These are phyloP conservation scores for Ammodytes dubius DNA, from an alignment of 2,113 vertebrate genomes.

Conservation along the genomic window DNA sequence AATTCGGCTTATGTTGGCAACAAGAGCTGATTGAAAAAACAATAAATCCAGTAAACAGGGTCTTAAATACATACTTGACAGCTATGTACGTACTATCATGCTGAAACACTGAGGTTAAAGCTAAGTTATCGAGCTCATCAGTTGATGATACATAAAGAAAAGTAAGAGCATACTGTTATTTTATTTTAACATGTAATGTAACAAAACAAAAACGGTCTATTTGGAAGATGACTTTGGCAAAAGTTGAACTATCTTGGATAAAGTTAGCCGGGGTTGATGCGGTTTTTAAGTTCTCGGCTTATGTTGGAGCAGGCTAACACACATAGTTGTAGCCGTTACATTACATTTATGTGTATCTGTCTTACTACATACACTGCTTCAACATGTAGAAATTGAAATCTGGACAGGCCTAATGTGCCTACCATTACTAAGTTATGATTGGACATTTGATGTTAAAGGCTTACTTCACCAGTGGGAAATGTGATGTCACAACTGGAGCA, in stretches of 20 bases:
- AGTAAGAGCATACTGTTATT: background rate
- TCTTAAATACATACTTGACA: background rate
- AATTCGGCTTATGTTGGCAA: background rate
- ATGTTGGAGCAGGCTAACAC: background rate
- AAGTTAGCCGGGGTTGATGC: background rate
- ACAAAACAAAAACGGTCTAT: background rate
- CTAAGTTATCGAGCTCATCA: background rate
- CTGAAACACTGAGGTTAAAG: background rate
- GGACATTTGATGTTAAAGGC: background rate
- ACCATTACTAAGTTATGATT: background rate
- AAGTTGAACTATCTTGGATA: background rate
- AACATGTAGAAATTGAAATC: slow-evolving; percentile 6
- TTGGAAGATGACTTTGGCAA: background rate
- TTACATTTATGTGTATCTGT: background rate
- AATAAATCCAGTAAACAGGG: background rate
- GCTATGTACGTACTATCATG: background rate
- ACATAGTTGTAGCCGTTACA: background rate
- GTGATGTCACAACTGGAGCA: too few species aligned
- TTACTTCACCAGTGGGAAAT: too few species aligned
- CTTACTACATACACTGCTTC: background rate
- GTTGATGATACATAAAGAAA: background rate
- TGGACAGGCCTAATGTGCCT: background rate
- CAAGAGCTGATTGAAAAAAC: background rate
- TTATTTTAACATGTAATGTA: background rate
- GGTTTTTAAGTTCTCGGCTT: background rate